Evolutionary conservation across 2,113 vertebrate genomes (phyloP).

Genomic region (Cariama cristata): DNA sequence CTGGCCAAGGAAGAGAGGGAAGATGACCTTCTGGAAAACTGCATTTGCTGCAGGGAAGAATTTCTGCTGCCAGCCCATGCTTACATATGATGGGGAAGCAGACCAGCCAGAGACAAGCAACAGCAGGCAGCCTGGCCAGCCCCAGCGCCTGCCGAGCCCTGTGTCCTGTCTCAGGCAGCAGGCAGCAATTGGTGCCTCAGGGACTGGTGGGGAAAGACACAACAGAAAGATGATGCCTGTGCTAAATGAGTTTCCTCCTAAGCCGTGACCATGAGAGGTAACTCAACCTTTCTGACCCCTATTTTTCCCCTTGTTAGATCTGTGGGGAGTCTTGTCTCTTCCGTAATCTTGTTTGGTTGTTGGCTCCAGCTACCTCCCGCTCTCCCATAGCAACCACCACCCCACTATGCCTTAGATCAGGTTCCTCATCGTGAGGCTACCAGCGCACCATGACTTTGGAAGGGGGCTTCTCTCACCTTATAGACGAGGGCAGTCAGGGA

Average conservation of each 20-base stretch:
- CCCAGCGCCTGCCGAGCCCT: neutral
- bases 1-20: neutral
- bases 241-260: neutral
- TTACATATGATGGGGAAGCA: neutral
- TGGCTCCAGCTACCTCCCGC: neutral
- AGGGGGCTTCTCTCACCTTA: neutral
- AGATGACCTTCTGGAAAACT: neutral
- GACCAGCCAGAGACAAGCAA: neutral
- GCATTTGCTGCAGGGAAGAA: neutral
- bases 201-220: neutral
- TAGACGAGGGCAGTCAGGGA: neutral
- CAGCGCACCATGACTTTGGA: accelerated
- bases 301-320: neutral
- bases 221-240: neutral
- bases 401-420: neutral
- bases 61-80: neutral
- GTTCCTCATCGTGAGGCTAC: neutral
- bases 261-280: neutral
- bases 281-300: neutral
- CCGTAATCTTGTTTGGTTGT: neutral
- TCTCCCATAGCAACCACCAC: neutral
- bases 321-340: neutral
- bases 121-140: neutral
- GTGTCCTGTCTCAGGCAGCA: neutral
- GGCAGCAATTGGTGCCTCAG: neutral